Evolutionary conservation across 1,140 invertebrate species (phyloP).

Genomic region (Bemisia tabaci): DNA sequence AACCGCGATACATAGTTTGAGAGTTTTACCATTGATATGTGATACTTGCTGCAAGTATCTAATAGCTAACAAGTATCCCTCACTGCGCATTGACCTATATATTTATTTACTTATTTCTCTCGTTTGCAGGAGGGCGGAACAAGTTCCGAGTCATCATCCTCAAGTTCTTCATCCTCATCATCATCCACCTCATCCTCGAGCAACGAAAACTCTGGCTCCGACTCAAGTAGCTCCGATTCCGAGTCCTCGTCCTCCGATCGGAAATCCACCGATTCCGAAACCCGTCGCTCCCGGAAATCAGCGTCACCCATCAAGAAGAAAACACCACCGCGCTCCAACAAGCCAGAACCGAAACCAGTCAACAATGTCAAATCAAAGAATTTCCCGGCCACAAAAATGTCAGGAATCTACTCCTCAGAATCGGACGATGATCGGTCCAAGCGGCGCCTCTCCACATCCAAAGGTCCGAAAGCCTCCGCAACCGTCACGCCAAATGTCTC

Average conservation of each 20-base stretch:
- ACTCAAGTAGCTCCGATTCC: not conserved
- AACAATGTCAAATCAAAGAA: not conserved
- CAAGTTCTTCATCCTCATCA: not conserved
- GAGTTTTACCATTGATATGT: no score
- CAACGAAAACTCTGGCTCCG: not conserved
- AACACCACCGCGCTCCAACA: conserved; percentile 21
- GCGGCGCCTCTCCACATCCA: conserved; percentile 19
- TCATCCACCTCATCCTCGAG: not conserved
- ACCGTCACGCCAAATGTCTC: conserved; percentile 28
- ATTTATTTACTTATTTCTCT: no score
- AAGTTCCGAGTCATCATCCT: not conserved
- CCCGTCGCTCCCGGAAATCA: not conserved
- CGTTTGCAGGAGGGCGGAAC: not conserved
- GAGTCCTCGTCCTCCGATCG: not conserved
- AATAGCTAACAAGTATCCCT: no score
- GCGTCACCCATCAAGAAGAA: not conserved
- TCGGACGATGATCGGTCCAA: conserved; percentile 23
- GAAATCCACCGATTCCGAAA: not conserved
- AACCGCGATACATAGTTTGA: no score
- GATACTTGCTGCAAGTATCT: no score
- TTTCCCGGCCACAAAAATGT: conserved; percentile 13
- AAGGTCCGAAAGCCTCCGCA: conserved; percentile 36
- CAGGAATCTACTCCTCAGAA: conserved; percentile 22
- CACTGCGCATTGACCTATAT: no score
- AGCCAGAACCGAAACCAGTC: conserved; percentile 24